A percentile compares a stretch with the other conserved stretches of the same genome.
Conservation (phyloP, 2,888 invertebrate species). For the Limnephilus lunatus region DNA sequence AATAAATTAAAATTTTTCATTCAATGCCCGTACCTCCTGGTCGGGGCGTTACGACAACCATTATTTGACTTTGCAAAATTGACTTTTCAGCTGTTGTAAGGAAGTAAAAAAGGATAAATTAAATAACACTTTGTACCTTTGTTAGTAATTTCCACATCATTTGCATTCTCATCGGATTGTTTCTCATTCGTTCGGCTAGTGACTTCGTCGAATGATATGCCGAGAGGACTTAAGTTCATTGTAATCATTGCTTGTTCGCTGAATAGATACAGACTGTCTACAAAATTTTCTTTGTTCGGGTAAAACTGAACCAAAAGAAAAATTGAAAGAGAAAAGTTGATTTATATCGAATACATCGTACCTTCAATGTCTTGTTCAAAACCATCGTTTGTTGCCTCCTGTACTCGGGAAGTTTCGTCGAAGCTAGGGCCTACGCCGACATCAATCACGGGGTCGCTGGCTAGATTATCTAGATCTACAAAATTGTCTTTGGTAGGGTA, state of each 20-base stretch:
- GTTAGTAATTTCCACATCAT: neutral
- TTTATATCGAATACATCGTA: neutral
- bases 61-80: neutral
- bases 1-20: neutral
- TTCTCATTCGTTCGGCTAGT: neutral
- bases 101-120: too few relatives aligned
- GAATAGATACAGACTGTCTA: neutral
- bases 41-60: neutral
- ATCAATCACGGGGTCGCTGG: neutral
- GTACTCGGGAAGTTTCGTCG: neutral
- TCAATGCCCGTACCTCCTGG: neutral
- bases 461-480: neutral
- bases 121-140: neutral
- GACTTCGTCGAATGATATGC: neutral
- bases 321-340: neutral
- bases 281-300: neutral
- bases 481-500: neutral
- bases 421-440: neutral
- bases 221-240: neutral
- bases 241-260: conserved; percentile 2
- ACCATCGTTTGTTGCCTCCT: neutral
- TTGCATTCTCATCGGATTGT: neutral
- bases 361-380: neutral
- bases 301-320: conserved; percentile 2
- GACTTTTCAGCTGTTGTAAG: neutral